phyloP scores from a whole-genome alignment of 2,113 vertebrate species.

The Aspiorhynchus laticeps region DNA sequence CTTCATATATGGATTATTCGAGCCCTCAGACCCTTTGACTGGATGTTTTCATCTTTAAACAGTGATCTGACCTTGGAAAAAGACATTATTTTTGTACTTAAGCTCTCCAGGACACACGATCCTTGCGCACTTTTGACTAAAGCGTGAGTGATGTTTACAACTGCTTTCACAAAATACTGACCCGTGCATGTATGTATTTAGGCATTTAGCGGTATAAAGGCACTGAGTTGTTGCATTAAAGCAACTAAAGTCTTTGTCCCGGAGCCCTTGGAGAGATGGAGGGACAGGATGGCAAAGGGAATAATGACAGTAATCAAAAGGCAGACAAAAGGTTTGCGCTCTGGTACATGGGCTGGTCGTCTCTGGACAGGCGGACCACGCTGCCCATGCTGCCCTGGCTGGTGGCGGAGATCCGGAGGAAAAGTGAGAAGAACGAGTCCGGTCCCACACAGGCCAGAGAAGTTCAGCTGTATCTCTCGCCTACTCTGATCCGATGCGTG shows the following conservation, averaged over 20 bases:
- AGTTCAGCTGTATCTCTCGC: constrained; percentile 82
- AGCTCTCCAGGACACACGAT: not conserved
- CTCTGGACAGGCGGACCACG: constrained; percentile 89
- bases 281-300: constrained; percentile 65
- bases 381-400: constrained; percentile 97
- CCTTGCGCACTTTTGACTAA: not conserved
- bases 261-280: constrained; percentile 72
- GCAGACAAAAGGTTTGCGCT: constrained; percentile 82
- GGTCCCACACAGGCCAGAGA: constrained; percentile 82
- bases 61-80: not conserved
- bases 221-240: not conserved
- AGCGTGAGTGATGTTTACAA: constrained; percentile 7
- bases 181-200: not conserved
- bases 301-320: constrained; percentile 44
- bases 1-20: constrained; percentile 40
- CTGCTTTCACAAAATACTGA: not conserved
- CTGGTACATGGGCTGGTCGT: constrained; percentile 88
- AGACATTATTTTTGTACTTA: not conserved
- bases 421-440: constrained; percentile 83
- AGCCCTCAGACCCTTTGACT: constrained; percentile 5
- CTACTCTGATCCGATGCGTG: constrained; percentile 86
- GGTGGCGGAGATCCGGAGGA: constrained; percentile 90
- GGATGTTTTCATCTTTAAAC: not conserved
- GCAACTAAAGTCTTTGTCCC: constrained; percentile 32
- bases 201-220: not conserved